Conservation (phyloP, 2,797 vertebrate species). For the Protosalanx chinensis region DNA sequence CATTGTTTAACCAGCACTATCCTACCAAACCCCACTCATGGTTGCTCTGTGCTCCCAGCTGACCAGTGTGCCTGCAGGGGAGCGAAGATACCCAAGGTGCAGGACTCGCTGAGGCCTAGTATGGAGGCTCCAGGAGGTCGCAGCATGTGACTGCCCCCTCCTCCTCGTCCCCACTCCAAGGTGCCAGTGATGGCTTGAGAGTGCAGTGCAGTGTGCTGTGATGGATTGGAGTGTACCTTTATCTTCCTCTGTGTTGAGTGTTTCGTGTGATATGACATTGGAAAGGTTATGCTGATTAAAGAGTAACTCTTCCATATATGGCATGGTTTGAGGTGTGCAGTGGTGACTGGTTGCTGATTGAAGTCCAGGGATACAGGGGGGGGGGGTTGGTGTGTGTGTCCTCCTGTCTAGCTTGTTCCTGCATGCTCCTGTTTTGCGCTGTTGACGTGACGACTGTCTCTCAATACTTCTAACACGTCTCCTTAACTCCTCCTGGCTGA, state of each 20-base stretch:
- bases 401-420: slow-evolving; percentile 49
- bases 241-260: slow-evolving; percentile 46
- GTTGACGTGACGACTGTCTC: slow-evolving; percentile 43
- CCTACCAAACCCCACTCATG: slow-evolving; percentile 39
- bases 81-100: slow-evolving; percentile 54
- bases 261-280: slow-evolving; percentile 60
- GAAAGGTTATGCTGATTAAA: slow-evolving; percentile 59
- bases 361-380: background rate
- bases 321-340: slow-evolving; percentile 76
- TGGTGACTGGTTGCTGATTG: slow-evolving; percentile 46
- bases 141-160: slow-evolving; percentile 40
- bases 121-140: slow-evolving; percentile 34
- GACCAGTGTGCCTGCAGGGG: slow-evolving; percentile 57
- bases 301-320: slow-evolving; percentile 66
- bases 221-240: slow-evolving; percentile 67
- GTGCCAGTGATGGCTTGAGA: slow-evolving; percentile 76
- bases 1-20: slow-evolving; percentile 49
- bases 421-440: slow-evolving; percentile 56
- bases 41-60: slow-evolving; percentile 62
- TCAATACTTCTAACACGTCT: slow-evolving; percentile 40
- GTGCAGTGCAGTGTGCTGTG: slow-evolving; percentile 75
- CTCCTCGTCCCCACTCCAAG: slow-evolving; percentile 60
- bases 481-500: slow-evolving; percentile 5
- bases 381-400: slow-evolving; percentile 11
- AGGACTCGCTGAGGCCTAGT: slow-evolving; percentile 44